A percentile compares a stretch with the other conserved stretches of the same genome.
Conservation (phyloP, 2,797 vertebrate genomes). For the Alosa sapidissima region DNA sequence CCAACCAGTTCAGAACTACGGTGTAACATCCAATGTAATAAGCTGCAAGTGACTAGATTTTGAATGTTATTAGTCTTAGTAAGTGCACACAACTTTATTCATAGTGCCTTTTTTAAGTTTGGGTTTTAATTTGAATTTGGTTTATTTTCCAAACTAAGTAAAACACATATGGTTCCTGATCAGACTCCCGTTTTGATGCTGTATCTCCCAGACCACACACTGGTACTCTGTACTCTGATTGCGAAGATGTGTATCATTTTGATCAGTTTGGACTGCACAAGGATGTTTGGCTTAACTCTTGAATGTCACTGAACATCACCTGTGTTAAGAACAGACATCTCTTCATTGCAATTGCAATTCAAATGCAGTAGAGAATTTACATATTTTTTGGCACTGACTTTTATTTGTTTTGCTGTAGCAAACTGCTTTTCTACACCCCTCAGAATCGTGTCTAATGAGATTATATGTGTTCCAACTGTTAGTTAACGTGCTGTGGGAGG, state of each 20-base stretch:
- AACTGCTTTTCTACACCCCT: not conserved
- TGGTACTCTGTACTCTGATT: not conserved
- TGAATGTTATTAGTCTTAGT: not conserved
- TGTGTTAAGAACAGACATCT: not conserved
- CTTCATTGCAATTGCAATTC: constrained; percentile 35
- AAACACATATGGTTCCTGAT: constrained; percentile 8
- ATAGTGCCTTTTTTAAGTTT: not conserved
- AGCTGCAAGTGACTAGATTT: not conserved
- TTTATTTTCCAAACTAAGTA: not conserved
- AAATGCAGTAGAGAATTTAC: constrained; percentile 50
- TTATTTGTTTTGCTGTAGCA: constrained; percentile 4
- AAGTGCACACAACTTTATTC: not conserved
- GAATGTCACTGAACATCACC: not conserved
- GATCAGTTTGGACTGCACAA: not conserved
- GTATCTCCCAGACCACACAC: not conserved
- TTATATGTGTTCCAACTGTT: constrained; percentile 33
- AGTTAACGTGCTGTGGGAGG: constrained; percentile 24
- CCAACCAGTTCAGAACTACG: not conserved
- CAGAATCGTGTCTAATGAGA: not conserved
- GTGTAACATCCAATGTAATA: not conserved
- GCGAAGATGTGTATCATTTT: not conserved
- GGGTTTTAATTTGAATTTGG: not conserved
- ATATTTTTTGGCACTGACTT: constrained; percentile 59
- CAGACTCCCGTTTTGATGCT: not conserved
- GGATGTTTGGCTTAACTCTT: not conserved